Evolutionary conservation across 2,888 invertebrate species (phyloP).

Genomic region (Drosophila demipolita): DNA sequence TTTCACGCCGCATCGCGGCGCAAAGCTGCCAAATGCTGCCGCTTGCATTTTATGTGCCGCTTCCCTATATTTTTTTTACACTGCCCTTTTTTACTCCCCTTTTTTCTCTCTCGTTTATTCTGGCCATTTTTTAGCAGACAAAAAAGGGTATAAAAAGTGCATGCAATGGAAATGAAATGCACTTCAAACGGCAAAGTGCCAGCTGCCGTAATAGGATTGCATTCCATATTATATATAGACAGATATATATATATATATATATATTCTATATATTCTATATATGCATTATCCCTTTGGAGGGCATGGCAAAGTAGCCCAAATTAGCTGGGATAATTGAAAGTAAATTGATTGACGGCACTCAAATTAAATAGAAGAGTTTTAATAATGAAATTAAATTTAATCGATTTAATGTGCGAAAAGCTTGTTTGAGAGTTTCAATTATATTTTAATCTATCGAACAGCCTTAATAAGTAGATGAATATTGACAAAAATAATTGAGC

Average conservation of each 20-base stretch:
- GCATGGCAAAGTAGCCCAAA: slow-evolving; percentile 46
- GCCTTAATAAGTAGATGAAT: neutral
- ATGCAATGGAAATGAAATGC: slow-evolving; percentile 70
- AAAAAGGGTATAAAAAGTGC: slow-evolving; percentile 39
- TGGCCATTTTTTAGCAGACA: slow-evolving; percentile 57
- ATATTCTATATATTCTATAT: slow-evolving; percentile 7
- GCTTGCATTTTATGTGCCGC: slow-evolving; percentile 66
- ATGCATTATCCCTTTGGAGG: slow-evolving; percentile 15
- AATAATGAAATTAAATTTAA: slow-evolving; percentile 1
- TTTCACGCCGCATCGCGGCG: slow-evolving; percentile 59
- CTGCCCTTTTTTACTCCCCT: neutral
- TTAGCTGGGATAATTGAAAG: slow-evolving; percentile 68
- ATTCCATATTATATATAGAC: slow-evolving; percentile 10
- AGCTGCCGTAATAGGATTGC: slow-evolving; percentile 34
- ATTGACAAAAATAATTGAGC: neutral
- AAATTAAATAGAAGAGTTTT: slow-evolving; percentile 6
- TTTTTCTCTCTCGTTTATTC: slow-evolving; percentile 25
- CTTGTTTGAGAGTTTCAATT: neutral
- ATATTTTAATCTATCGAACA: neutral
- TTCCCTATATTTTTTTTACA: slow-evolving; percentile 11
- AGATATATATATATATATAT: neutral
- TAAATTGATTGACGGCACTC: slow-evolving; percentile 50
- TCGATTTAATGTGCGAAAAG: neutral
- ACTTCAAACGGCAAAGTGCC: slow-evolving; percentile 44
- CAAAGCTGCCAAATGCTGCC: slow-evolving; percentile 64